These are phyloP conservation scores for Drosophila yooni DNA, from an alignment of 2,888 invertebrate genomes.

Conservation along the genomic window DNA sequence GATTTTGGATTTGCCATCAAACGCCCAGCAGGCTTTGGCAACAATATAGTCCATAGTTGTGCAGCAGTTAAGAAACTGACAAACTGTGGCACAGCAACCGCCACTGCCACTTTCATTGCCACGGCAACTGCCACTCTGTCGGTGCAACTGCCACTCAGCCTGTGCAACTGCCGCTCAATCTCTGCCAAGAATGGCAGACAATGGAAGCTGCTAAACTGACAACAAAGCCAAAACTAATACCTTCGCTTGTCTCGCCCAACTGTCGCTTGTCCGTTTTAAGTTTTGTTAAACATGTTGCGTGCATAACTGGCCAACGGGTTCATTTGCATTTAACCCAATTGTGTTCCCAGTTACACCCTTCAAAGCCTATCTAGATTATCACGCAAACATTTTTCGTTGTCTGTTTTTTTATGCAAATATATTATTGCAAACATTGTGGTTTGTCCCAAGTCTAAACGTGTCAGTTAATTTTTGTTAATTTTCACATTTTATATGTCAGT, in stretches of 20 bases:
- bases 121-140: constrained; percentile 23
- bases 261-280: constrained; percentile 13
- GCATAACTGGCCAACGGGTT: constrained; percentile 47
- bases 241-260: constrained; percentile 35
- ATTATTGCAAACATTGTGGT: neutral
- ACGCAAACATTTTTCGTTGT: neutral
- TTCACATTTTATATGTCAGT: neutral
- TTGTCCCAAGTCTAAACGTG: neutral
- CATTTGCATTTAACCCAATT: constrained; percentile 69
- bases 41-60: constrained; percentile 28
- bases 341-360: constrained; percentile 7
- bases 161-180: constrained; percentile 6
- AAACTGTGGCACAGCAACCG: constrained; percentile 5
- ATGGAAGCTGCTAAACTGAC: constrained; percentile 45
- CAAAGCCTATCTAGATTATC: neutral
- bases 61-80: constrained; percentile 32
- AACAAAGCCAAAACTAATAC: constrained; percentile 60
- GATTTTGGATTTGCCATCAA: constrained; percentile 49
- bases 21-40: constrained; percentile 33
- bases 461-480: neutral
- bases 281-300: constrained; percentile 32
- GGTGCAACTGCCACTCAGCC: constrained; percentile 6
- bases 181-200: neutral
- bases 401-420: neutral
- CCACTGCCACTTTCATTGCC: constrained; percentile 8